Conservation (phyloP, 2,797 vertebrate genomes). For the Hozukius guyotensis region DNA sequence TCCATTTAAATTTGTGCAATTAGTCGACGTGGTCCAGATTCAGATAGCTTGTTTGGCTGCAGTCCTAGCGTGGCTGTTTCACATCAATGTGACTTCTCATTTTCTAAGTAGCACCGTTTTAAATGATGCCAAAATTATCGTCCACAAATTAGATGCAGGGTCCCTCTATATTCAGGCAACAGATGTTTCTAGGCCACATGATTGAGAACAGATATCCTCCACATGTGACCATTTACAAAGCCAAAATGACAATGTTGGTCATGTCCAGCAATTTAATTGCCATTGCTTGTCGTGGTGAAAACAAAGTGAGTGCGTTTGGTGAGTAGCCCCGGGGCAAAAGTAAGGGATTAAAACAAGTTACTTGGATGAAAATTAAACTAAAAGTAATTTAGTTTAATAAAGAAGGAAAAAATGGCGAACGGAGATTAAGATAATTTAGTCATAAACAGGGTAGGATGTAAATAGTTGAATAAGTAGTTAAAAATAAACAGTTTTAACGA, state of each 20-base stretch:
- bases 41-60: conserved; percentile 44
- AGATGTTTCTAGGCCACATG: conserved; percentile 36
- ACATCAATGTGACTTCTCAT: conserved; percentile 44
- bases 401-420: no score
- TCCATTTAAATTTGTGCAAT: conserved; percentile 49
- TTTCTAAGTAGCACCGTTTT: conserved; percentile 28
- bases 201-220: conserved; percentile 17
- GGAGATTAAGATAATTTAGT: no score
- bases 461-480: no score
- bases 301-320: neutral
- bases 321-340: no score
- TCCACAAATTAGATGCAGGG: conserved; percentile 27
- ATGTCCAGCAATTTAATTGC: neutral
- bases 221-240: conserved; percentile 3
- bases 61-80: conserved; percentile 33
- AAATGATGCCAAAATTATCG: conserved; percentile 37
- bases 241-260: conserved; percentile 1
- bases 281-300: neutral
- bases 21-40: conserved; percentile 30
- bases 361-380: no score
- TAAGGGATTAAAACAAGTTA: no score
- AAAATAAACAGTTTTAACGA: no score
- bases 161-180: conserved; percentile 20
- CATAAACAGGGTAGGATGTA: no score
- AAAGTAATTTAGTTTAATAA: no score